Base-by-base conservation (phyloP, 2,113 vertebrate species). In the Corythoichthys haematopterus region DNA sequence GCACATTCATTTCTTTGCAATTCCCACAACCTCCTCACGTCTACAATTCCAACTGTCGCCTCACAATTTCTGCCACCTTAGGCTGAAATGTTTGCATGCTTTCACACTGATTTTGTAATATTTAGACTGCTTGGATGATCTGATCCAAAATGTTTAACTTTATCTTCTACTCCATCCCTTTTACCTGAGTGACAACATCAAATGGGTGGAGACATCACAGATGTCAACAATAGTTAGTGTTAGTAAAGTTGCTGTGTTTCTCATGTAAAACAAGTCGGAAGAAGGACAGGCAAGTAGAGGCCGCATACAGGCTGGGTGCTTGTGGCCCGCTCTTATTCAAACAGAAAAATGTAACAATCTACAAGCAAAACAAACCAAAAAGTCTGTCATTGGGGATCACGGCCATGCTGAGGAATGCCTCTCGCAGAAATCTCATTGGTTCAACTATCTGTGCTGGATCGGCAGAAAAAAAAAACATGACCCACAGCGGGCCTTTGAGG, bases 1-100 rank as follows among this genome's bases (percentile, higher is more conserved):
- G 76, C 81, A 85, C 84, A 88, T 89, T 86, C 85, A 89, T 89
- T 88, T 83, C 79, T 75, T 77, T 73, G 82, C 85, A 84, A 82
- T 83, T 82, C 77, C 76, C 79, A 81, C 84, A 71, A 80, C 65
- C 66, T 33, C 77, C 80, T 80, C 82, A 81, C 70, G 76, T 84
- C 72, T 75, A 71, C 81, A 82, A 80, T 73, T 82, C 76, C 56
- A 78, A 81, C 79, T 85, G 71, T 84, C 77, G 67, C 70, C 80
- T 72, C 82, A 59, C 62, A 52, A 64, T 48, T 69, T 70, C 43
- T 80, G 87, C 85, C 83, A 69, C 73, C 82, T 28, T 28, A 28
- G 20, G 20, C 20, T 77, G 72, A 81, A 37, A 58, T 58, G 4
- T 59, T 57, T 28, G 12, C 28, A 12, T 55, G 6, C 53, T 55